phyloP scores from a whole-genome alignment of 2,797 vertebrate genomes.

The Momotus momota region DNA sequence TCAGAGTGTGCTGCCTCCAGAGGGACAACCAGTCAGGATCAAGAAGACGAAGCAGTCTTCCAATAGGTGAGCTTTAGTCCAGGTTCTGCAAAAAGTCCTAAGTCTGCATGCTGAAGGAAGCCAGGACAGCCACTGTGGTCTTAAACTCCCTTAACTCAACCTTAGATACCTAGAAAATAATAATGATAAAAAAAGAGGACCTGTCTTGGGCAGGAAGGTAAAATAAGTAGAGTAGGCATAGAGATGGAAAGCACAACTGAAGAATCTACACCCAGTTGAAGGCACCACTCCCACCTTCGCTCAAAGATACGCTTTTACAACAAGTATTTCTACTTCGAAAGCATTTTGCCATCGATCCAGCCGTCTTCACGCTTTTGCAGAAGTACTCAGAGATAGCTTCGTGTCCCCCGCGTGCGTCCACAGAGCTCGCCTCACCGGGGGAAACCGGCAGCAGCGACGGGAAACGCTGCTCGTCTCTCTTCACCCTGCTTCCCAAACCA shows the following conservation, averaged over 20 bases:
- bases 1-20: neutral
- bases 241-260: neutral
- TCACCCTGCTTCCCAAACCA: neutral
- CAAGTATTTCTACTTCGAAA: neutral
- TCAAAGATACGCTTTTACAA: neutral
- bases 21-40: fast-evolving
- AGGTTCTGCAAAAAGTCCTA: neutral
- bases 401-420: neutral
- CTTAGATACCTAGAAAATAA: too few species aligned
- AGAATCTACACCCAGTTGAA: fast-evolving
- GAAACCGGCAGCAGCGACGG: neutral
- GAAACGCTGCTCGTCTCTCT: neutral
- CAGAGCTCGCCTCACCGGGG: neutral
- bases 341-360: neutral
- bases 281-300: neutral
- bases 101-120: neutral
- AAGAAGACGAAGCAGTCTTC: neutral
- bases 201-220: neutral
- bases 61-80: neutral
- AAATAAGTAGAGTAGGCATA: neutral
- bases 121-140: neutral
- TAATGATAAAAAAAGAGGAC: too few species aligned
- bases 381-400: fast-evolving
- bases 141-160: neutral
- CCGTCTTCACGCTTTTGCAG: neutral